These are phyloP conservation scores for Anguilla marmorata DNA, from an alignment of 2,797 vertebrate species.

Conservation along the genomic window DNA sequence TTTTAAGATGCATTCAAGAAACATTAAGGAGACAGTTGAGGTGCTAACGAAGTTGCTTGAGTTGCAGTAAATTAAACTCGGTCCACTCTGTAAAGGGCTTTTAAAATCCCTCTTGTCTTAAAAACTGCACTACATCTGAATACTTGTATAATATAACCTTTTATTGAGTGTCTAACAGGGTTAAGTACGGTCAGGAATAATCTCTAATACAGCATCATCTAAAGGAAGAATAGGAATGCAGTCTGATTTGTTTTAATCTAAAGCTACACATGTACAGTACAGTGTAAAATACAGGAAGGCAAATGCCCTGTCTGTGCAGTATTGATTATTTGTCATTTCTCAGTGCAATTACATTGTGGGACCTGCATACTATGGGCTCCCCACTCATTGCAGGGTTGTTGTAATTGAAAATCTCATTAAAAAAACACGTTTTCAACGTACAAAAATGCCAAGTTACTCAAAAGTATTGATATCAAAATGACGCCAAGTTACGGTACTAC, in stretches of 20 bases:
- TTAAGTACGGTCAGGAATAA: neutral
- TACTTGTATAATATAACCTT: neutral
- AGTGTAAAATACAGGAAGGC: neutral
- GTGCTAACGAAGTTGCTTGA: slow-evolving; percentile 19
- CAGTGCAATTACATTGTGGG: too few relatives aligned
- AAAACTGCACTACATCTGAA: neutral
- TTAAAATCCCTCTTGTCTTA: slow-evolving; percentile 11
- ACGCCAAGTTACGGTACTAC: too few relatives aligned
- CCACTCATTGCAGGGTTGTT: too few relatives aligned
- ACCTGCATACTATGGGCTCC: too few relatives aligned
- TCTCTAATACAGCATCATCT: neutral
- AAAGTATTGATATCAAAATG: too few relatives aligned
- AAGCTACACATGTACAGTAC: neutral
- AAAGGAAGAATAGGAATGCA: neutral
- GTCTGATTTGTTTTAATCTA: neutral
- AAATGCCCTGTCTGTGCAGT: too few relatives aligned
- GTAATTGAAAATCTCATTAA: too few relatives aligned
- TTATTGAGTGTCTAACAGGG: neutral
- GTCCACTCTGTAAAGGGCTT: slow-evolving; percentile 1
- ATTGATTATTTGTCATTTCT: too few relatives aligned
- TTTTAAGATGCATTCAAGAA: neutral
- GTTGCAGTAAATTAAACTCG: slow-evolving; percentile 30
- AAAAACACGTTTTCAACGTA: too few relatives aligned
- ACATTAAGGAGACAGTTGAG: slow-evolving; percentile 12
- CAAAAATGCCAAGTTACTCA: too few relatives aligned